Evolutionary conservation across 2,888 invertebrate genomes (phyloP).

Genomic region (Seira sanloemensis): DNA sequence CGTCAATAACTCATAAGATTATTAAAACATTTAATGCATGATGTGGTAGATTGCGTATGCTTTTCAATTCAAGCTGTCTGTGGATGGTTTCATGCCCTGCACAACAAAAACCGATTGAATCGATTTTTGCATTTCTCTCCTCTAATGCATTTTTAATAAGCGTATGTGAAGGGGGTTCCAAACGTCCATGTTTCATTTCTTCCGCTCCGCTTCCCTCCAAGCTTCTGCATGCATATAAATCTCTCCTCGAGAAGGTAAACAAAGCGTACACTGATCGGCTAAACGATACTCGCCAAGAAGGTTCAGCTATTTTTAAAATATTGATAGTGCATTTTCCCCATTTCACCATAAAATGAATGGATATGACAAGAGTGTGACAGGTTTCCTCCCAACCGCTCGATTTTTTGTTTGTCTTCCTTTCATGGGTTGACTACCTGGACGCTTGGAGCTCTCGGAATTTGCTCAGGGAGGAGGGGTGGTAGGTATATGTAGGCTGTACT

Average conservation of each 20-base stretch:
- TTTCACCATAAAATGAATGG: background rate
- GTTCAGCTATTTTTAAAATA: background rate
- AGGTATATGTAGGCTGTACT: background rate
- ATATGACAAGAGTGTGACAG: background rate
- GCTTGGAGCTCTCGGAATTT: background rate
- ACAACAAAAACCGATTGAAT: background rate
- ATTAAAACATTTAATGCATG: background rate
- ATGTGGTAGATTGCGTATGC: background rate
- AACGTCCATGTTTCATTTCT: background rate
- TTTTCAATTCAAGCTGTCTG: background rate
- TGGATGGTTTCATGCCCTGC: background rate
- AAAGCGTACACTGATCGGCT: background rate
- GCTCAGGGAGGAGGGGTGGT: background rate
- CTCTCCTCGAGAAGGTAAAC: background rate
- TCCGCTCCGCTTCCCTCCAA: background rate
- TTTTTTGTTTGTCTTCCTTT: background rate
- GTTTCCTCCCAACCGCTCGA: background rate
- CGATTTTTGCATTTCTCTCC: background rate
- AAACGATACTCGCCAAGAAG: background rate
- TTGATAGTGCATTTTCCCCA: background rate
- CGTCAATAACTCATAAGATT: background rate
- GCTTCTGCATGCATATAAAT: background rate
- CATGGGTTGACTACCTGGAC: background rate
- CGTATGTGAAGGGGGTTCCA: background rate
- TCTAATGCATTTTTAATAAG: background rate